A percentile compares a stretch with the other conserved stretches of the same genome.
phyloP scores from a whole-genome alignment of 1,140 invertebrate species.

The Ephestia elutella region DNA sequence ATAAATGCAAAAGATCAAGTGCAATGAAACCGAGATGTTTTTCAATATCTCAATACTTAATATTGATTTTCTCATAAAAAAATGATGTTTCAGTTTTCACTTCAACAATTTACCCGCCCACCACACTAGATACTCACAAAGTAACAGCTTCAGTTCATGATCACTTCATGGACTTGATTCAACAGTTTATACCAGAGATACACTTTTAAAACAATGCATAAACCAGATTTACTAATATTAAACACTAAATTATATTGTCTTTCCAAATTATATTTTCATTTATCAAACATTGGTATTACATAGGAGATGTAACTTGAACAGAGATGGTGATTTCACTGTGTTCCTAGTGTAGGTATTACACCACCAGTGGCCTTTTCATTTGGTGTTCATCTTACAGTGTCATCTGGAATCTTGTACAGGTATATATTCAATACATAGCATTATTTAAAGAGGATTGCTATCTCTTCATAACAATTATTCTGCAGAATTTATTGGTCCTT shows the following conservation, averaged over 20 bases:
- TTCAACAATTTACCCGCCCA: conserved; percentile 46
- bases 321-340: conserved; percentile 38
- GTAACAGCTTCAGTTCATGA: conserved; percentile 51
- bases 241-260: conserved; percentile 73
- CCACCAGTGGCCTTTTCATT: conserved; percentile 40
- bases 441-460: conserved; percentile 57
- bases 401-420: conserved; percentile 66
- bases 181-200: conserved; percentile 62
- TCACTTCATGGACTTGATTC: conserved; percentile 47
- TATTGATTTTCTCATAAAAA: conserved; percentile 59
- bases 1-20: conserved; percentile 76
- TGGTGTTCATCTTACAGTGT: conserved; percentile 45
- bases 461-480: conserved; percentile 64
- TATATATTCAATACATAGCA: conserved; percentile 70
- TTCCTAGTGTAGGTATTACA: conserved; percentile 42
- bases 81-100: conserved; percentile 43
- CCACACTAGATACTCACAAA: conserved; percentile 45
- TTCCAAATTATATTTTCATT: conserved; percentile 66
- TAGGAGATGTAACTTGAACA: conserved; percentile 39
- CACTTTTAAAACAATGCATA: conserved; percentile 68
- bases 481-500: conserved; percentile 72
- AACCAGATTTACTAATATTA: conserved; percentile 70
- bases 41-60: conserved; percentile 58
- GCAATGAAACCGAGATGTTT: conserved; percentile 67
- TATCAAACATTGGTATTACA: conserved; percentile 58